Conservation (phyloP, 2,888 invertebrate genomes). For the Nomada ruficornis region DNA sequence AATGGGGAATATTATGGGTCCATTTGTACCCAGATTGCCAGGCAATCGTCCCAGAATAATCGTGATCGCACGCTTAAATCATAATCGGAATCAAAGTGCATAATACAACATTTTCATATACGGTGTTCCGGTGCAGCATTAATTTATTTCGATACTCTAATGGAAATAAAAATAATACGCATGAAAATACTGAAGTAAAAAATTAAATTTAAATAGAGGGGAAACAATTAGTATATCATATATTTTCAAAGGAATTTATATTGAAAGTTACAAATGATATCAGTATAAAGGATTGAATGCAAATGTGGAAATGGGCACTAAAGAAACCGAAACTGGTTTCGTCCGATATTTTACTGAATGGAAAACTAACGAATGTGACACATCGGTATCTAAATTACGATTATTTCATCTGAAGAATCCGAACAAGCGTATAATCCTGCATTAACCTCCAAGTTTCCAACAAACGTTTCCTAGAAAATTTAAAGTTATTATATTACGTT, state of each 20-base stretch:
- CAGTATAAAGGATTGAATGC: neutral
- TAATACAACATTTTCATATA: neutral
- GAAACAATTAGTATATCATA: neutral
- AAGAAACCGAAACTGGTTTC: constrained; percentile 17
- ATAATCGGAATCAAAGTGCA: neutral
- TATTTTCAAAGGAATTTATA: neutral
- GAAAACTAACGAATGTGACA: constrained; percentile 13
- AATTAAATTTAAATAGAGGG: neutral
- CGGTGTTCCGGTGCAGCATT: neutral
- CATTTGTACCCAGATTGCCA: neutral
- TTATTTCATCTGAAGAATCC: neutral
- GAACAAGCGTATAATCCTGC: neutral
- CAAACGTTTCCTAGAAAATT: constrained; percentile 3
- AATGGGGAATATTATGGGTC: neutral
- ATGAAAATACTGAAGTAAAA: neutral
- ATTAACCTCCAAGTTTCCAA: neutral
- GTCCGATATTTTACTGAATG: neutral
- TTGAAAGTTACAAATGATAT: neutral
- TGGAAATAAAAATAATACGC: too few relatives aligned
- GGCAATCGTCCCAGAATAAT: neutral
- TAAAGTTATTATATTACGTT: neutral
- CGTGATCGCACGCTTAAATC: neutral
- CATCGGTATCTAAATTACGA: constrained; percentile 17
- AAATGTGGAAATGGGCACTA: neutral
- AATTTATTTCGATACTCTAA: neutral